A percentile compares a stretch with the other conserved stretches of the same genome.
These are phyloP conservation scores for Leptoteleia sp. DNA, from an alignment of 1,140 invertebrate species.

Conservation along the genomic window DNA sequence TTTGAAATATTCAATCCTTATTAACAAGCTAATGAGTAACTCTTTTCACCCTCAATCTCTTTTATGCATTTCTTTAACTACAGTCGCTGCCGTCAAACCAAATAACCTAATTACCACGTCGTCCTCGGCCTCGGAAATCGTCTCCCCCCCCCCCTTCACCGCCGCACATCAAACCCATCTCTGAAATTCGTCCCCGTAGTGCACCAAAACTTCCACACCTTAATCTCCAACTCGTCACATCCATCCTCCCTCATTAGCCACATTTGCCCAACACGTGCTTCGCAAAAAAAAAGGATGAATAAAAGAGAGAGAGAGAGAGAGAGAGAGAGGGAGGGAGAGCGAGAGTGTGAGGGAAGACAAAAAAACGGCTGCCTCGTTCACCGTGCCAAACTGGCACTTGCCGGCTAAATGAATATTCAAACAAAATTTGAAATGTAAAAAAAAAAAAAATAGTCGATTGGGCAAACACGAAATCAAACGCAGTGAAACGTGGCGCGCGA, in stretches of 20 bases:
- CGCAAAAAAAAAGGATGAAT: conserved; percentile 47
- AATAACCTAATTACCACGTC: conserved; percentile 60
- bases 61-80: conserved; percentile 45
- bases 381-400: conserved; percentile 19
- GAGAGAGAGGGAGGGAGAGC: no score
- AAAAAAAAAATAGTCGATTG: conserved; percentile 54
- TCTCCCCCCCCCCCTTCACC: no score
- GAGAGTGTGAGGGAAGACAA: no score
- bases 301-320: no score
- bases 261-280: conserved; percentile 52
- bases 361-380: conserved; percentile 13
- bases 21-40: no score
- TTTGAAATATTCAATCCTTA: no score
- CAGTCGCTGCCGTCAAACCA: conserved; percentile 26
- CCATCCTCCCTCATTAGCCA: conserved; percentile 43
- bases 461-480: conserved; percentile 50
- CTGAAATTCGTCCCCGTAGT: background rate
- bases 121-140: conserved; percentile 14
- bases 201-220: conserved; percentile 40
- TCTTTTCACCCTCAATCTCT: no score
- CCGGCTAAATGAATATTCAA: conserved; percentile 54
- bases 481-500: conserved; percentile 13
- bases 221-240: conserved; percentile 30
- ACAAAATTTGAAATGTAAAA: conserved; percentile 59
- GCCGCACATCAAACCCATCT: conserved; percentile 31